Evolutionary conservation across 2,797 vertebrate genomes (phyloP).

Genomic region (Triplophysa bombifrons): DNA sequence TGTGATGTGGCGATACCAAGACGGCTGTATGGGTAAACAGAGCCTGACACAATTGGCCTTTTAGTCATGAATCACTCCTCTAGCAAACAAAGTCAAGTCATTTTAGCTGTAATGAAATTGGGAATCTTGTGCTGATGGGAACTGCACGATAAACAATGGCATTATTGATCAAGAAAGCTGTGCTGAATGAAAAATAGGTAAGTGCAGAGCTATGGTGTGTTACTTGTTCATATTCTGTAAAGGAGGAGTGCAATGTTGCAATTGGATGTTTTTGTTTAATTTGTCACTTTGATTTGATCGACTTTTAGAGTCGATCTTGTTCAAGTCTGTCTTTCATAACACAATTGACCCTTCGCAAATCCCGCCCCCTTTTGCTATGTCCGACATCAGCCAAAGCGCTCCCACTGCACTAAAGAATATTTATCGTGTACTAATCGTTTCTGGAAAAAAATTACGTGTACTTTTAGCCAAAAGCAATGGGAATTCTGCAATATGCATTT

Average conservation of each 20-base stretch:
- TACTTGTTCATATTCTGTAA: neutral
- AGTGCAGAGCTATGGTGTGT: neutral
- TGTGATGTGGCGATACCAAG: constrained; percentile 1
- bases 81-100: neutral
- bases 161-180: constrained; percentile 37
- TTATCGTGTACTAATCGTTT: too few species aligned
- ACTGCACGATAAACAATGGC: constrained; percentile 2
- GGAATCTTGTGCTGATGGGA: constrained; percentile 21
- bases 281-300: neutral
- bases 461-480: too few species aligned
- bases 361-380: too few species aligned
- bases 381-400: too few species aligned
- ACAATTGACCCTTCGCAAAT: too few species aligned
- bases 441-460: too few species aligned
- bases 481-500: too few species aligned
- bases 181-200: constrained; percentile 18
- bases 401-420: too few species aligned
- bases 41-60: constrained; percentile 12
- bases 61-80: constrained; percentile 26
- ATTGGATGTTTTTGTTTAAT: neutral
- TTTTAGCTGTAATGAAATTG: constrained; percentile 7
- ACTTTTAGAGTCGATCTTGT: neutral
- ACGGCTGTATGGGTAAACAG: neutral
- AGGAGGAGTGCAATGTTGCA: neutral
- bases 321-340: too few species aligned